Percentiles rank a stretch among this genome's conserved stretches.
Conservation (phyloP, 92 coral and sea anemone species). For the Umimayanthus kanabou region DNA sequence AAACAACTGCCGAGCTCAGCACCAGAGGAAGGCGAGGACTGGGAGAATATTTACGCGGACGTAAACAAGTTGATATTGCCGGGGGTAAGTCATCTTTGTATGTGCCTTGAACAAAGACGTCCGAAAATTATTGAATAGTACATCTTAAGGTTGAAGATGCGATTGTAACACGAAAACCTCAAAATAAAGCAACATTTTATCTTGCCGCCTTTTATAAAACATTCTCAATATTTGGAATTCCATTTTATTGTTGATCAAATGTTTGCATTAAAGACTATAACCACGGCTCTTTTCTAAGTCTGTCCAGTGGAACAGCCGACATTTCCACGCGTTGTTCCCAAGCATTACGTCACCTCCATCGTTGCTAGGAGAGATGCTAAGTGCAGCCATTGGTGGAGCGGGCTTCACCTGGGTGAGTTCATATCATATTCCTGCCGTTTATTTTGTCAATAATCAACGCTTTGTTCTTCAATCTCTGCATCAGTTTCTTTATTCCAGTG, state of each 20-base stretch:
- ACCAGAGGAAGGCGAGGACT: slow-evolving; percentile 49
- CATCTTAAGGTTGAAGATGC: too few relatives aligned
- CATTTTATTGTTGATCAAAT: too few relatives aligned
- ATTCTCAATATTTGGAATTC: too few relatives aligned
- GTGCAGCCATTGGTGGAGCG: slow-evolving; percentile 39
- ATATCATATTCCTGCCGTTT: too few relatives aligned
- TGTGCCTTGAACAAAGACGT: background rate
- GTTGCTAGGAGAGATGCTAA: slow-evolving; percentile 50
- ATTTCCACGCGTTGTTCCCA: slow-evolving; percentile 50
- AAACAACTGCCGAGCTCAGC: slow-evolving; percentile 49
- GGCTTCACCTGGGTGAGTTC: slow-evolving; percentile 54
- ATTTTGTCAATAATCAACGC: too few relatives aligned
- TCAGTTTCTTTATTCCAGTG: too few relatives aligned
- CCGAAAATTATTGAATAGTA: too few relatives aligned
- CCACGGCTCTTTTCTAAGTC: background rate
- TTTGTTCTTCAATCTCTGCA: too few relatives aligned
- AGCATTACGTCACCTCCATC: slow-evolving; percentile 25
- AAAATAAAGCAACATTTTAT: too few relatives aligned
- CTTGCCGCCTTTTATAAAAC: too few relatives aligned
- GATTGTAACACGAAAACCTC: too few relatives aligned
- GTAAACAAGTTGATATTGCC: slow-evolving; percentile 50
- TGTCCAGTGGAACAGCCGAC: slow-evolving; percentile 48
- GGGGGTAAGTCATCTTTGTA: slow-evolving; percentile 50
- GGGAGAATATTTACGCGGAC: slow-evolving; percentile 46
- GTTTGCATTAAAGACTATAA: too few relatives aligned